Evolutionary conservation across 2,888 invertebrate genomes (phyloP).

Genomic region (Dynastes maya): DNA sequence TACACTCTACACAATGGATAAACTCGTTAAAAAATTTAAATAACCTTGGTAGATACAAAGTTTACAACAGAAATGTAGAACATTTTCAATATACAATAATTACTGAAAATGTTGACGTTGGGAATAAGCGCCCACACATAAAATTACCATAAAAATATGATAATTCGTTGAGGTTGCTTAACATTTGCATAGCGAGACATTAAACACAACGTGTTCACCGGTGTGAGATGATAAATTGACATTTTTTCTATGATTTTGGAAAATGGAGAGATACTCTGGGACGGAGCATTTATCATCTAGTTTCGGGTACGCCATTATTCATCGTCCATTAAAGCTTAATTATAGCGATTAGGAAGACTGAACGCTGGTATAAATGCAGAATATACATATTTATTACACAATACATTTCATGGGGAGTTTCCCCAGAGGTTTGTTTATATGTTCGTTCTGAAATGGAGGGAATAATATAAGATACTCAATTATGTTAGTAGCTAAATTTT

Average conservation of each 20-base stretch:
- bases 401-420: background rate
- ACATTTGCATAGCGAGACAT: background rate
- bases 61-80: too few relatives aligned
- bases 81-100: too few relatives aligned
- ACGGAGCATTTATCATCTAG: constrained; percentile 34
- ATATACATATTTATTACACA: constrained; percentile 23
- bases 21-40: too few relatives aligned
- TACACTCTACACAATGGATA: too few relatives aligned
- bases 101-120: too few relatives aligned
- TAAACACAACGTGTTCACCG: constrained; percentile 8
- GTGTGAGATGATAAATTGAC: constrained; percentile 21
- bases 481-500: too few relatives aligned
- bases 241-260: constrained; percentile 31
- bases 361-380: constrained; percentile 32
- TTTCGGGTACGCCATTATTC: constrained; percentile 32
- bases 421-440: background rate
- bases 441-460: background rate
- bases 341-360: constrained; percentile 45
- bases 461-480: too few relatives aligned
- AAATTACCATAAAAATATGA: constrained; percentile 28
- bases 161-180: background rate
- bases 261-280: constrained; percentile 36
- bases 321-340: constrained; percentile 47
- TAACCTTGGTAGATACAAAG: too few relatives aligned
- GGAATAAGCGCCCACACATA: background rate